phyloP scores from a whole-genome alignment of 2,113 vertebrate genomes.

The Passer montanus region DNA sequence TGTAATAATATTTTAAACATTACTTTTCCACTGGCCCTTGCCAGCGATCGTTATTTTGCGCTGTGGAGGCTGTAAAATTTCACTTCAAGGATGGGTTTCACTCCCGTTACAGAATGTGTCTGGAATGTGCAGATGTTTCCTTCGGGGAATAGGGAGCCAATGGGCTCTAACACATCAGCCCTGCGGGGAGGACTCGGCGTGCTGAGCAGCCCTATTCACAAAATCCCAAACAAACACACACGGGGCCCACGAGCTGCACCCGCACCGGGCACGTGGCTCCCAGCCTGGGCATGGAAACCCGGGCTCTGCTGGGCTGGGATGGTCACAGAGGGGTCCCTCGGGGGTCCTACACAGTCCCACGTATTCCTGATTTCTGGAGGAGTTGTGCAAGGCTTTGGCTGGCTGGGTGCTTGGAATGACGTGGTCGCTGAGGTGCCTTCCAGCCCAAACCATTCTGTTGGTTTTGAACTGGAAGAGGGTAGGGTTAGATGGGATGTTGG shows the following conservation, averaged over 20 bases:
- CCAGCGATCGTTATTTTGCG: slow-evolving; percentile 64
- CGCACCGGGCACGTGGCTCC: not conserved
- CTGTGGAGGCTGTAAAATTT: slow-evolving; percentile 74
- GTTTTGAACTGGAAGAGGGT: not conserved
- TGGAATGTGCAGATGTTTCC: slow-evolving; percentile 99
- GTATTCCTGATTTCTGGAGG: not conserved
- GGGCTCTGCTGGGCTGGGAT: not conserved
- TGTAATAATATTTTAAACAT: slow-evolving; percentile 78
- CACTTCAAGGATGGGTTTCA: slow-evolving; percentile 76
- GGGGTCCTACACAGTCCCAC: not conserved
- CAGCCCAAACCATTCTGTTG: not conserved
- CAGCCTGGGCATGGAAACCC: not conserved
- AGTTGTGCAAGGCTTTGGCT: not conserved
- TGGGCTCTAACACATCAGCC: slow-evolving; percentile 51
- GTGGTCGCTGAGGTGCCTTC: not conserved
- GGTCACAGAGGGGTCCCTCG: not conserved
- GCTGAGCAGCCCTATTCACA: slow-evolving; percentile 42
- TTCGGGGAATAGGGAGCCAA: slow-evolving; percentile 78
- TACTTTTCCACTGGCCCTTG: slow-evolving; percentile 74
- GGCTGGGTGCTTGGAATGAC: not conserved
- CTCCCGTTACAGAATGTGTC: slow-evolving; percentile 89
- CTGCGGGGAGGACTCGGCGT: slow-evolving; percentile 30
- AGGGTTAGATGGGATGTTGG: not conserved
- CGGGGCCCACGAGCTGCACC: not conserved
- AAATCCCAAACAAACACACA: slow-evolving; percentile 65